These are phyloP conservation scores for Teinopalpus imperialis DNA, from an alignment of 2,888 invertebrate species.

Conservation along the genomic window DNA sequence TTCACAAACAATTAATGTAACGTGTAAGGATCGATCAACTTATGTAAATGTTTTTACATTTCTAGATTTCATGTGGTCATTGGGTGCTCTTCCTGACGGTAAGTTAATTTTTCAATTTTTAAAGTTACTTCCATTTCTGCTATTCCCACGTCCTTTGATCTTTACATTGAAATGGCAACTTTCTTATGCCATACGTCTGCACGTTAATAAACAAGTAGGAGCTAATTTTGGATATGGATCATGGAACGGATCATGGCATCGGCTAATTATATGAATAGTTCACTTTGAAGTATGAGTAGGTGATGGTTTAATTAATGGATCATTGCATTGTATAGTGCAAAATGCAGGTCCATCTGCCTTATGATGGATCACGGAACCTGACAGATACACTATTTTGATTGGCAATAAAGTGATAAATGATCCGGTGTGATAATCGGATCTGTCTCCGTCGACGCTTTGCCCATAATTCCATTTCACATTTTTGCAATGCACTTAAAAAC, in stretches of 20 bases:
- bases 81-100: slow-evolving; percentile 99
- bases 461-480: slow-evolving; percentile 70
- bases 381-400: slow-evolving; percentile 82
- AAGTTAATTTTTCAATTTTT: slow-evolving; percentile 81
- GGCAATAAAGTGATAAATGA: slow-evolving; percentile 80
- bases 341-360: slow-evolving; percentile 53
- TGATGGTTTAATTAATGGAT: slow-evolving; percentile 57
- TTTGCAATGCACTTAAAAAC: slow-evolving; percentile 46
- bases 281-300: slow-evolving; percentile 49
- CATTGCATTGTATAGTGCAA: slow-evolving; percentile 36
- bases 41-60: slow-evolving; percentile 84
- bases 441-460: slow-evolving; percentile 62
- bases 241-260: slow-evolving; percentile 51
- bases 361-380: slow-evolving; percentile 74
- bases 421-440: slow-evolving; percentile 71
- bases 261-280: slow-evolving; percentile 54
- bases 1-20: slow-evolving; percentile 60
- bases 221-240: slow-evolving; percentile 48
- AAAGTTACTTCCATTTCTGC: slow-evolving; percentile 56
- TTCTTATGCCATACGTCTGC: too few relatives aligned
- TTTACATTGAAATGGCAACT: slow-evolving; percentile 29
- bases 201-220: slow-evolving; percentile 44
- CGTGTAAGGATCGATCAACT: slow-evolving; percentile 77
- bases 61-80: slow-evolving; percentile 99
- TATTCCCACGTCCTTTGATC: slow-evolving; percentile 51